Evolutionary conservation across 2,888 invertebrate genomes (phyloP).

Genomic region (Lepidochrysops patricia): DNA sequence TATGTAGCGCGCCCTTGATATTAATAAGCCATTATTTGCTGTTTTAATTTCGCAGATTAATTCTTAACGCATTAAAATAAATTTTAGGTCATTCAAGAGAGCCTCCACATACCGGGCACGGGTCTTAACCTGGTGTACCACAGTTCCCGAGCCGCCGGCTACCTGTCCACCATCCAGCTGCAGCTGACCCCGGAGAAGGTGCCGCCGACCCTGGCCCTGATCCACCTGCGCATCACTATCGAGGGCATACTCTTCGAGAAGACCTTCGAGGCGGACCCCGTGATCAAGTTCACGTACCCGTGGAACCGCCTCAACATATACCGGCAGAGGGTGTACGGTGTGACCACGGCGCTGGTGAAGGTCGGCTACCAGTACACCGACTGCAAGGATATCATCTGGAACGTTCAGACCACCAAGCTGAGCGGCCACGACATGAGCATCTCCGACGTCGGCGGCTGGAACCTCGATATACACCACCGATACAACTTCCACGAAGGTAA

Average conservation of each 20-base stretch:
- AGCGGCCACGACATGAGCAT: constrained; percentile 98
- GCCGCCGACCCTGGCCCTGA: constrained; percentile 86
- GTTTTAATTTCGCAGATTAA: too few species aligned
- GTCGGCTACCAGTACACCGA: constrained; percentile 97
- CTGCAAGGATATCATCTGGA: constrained; percentile 96
- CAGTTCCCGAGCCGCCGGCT: constrained; percentile 94
- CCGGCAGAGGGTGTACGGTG: constrained; percentile 95
- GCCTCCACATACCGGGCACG: constrained; percentile 94
- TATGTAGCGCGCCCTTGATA: too few species aligned
- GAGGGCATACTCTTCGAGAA: constrained; percentile 96
- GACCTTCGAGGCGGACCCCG: constrained; percentile 95
- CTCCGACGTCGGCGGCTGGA: constrained; percentile 98
- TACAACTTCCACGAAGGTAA: constrained; percentile 97
- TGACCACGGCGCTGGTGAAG: constrained; percentile 94
- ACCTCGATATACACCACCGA: constrained; percentile 96
- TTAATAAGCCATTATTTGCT: too few species aligned
- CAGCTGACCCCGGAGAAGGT: constrained; percentile 91
- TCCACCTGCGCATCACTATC: constrained; percentile 93
- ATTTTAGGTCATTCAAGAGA: constrained; percentile 92
- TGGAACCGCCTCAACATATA: constrained; percentile 98
- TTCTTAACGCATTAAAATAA: not conserved
- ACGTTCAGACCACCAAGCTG: constrained; percentile 93
- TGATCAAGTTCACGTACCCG: constrained; percentile 96
- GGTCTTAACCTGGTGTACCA: constrained; percentile 97
- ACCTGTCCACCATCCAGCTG: constrained; percentile 92